Conservation (phyloP, 2,113 vertebrate species). For the Numida meleagris region DNA sequence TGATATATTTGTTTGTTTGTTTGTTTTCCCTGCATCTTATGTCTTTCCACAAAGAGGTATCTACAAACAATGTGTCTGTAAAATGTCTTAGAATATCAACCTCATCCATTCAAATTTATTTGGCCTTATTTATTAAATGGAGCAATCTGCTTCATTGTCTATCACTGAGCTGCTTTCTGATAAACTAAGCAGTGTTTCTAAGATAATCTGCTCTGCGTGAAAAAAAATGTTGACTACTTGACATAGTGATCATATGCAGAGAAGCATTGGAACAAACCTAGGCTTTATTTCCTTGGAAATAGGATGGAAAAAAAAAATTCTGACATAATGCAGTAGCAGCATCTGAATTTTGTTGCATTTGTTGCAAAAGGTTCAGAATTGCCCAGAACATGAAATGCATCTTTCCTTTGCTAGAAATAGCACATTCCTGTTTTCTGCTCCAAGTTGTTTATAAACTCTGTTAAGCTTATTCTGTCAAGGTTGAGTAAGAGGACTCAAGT, state of each 20-base stretch:
- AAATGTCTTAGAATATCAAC: background rate
- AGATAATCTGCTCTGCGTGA: background rate
- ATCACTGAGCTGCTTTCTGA: background rate
- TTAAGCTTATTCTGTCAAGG: conserved; percentile 29
- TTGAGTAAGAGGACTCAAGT: background rate
- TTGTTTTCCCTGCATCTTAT: background rate
- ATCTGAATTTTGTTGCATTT: background rate
- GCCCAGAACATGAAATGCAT: background rate
- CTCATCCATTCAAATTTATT: background rate
- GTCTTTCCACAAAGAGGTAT: background rate
- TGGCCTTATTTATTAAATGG: background rate
- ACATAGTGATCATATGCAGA: too few relatives aligned
- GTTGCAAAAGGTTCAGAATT: background rate
- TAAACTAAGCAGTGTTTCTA: background rate
- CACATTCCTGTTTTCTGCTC: background rate
- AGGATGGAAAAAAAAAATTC: too few relatives aligned
- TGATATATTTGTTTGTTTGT: background rate
- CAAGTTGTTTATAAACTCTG: conserved; percentile 17
- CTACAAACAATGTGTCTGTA: background rate
- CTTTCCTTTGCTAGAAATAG: background rate
- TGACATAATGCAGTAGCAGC: background rate
- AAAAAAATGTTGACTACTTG: background rate
- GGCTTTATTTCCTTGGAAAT: background rate
- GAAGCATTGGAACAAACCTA: background rate
- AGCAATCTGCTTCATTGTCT: background rate